Evolutionary conservation across 2,797 vertebrate species (phyloP).

Genomic region (Enteromius anoplus): DNA sequence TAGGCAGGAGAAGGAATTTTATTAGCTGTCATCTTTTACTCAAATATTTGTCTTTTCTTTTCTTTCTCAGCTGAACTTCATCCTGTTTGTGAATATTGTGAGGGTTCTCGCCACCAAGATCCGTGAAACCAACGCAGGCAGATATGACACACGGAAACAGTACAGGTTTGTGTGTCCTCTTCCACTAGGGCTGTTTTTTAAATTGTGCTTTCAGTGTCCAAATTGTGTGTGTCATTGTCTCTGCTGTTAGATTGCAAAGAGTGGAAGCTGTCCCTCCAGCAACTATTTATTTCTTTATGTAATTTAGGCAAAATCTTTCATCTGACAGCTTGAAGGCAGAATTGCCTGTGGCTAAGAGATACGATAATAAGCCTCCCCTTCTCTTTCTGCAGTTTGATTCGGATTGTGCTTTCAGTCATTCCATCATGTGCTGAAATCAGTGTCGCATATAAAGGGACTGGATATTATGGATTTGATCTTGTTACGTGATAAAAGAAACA

Average conservation of each 20-base stretch:
- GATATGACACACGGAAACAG: slow-evolving; percentile 87
- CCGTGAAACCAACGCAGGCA: slow-evolving; percentile 87
- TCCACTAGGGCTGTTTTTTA: not conserved
- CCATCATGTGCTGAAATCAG: not conserved
- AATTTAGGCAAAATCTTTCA: slow-evolving; percentile 39
- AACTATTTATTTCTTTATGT: slow-evolving; percentile 23
- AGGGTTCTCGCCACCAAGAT: slow-evolving; percentile 89
- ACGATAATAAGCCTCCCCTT: slow-evolving; percentile 21
- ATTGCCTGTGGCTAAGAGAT: slow-evolving; percentile 33
- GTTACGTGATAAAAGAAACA: slow-evolving; percentile 12
- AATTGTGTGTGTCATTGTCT: not conserved
- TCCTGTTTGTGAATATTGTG: slow-evolving; percentile 90
- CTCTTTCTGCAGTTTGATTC: slow-evolving; percentile 15
- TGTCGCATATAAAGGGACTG: not conserved
- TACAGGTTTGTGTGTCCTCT: slow-evolving; percentile 80
- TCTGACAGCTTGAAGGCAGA: slow-evolving; percentile 26
- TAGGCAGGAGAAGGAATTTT: not conserved
- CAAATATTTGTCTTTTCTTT: not conserved
- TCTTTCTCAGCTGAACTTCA: slow-evolving; percentile 84
- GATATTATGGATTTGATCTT: slow-evolving; percentile 6
- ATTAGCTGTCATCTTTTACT: slow-evolving; percentile 9
- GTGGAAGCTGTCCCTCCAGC: slow-evolving; percentile 14
- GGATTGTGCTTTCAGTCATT: slow-evolving; percentile 25
- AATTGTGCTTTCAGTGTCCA: not conserved
- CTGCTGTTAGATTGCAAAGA: not conserved